Conservation (phyloP, 2,888 invertebrate species). For the Perithous albicinctus region DNA sequence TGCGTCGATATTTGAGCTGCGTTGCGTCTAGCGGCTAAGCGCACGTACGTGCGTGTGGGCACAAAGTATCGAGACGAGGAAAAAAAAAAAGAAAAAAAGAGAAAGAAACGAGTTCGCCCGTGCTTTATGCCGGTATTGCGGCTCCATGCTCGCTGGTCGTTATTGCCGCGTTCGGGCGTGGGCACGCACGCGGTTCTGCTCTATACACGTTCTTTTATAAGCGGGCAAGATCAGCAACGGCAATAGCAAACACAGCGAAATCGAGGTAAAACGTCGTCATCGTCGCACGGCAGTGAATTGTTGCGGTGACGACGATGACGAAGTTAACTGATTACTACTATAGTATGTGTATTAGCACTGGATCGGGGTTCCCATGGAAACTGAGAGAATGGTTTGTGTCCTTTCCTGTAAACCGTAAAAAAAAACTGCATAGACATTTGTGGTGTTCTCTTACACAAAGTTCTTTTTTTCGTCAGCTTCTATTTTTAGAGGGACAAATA, state of each 20-base stretch:
- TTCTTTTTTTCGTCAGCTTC: no score
- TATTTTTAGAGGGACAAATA: no score
- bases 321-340: background rate
- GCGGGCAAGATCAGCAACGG: constrained; percentile 8
- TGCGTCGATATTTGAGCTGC: constrained; percentile 11
- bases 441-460: no score
- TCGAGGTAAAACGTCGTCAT: constrained; percentile 36
- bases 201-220: constrained; percentile 11
- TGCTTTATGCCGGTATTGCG: background rate
- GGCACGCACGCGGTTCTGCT: constrained; percentile 41
- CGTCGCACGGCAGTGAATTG: background rate
- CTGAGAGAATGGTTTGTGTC: background rate
- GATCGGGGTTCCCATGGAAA: background rate
- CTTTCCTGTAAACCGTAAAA: no score
- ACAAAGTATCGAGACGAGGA: constrained; percentile 36
- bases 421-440: no score
- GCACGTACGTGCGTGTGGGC: constrained; percentile 44
- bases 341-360: background rate
- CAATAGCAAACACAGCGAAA: constrained; percentile 10
- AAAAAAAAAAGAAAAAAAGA: constrained; percentile 34
- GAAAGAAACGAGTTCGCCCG: constrained; percentile 40
- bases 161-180: constrained; percentile 50
- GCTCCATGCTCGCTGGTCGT: constrained; percentile 19
- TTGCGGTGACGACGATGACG: constrained; percentile 24
- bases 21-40: constrained; percentile 33